A percentile compares a stretch with the other conserved stretches of the same genome.
Conservation (phyloP, 1,140 invertebrate species). For the Ectropis grisescens region DNA sequence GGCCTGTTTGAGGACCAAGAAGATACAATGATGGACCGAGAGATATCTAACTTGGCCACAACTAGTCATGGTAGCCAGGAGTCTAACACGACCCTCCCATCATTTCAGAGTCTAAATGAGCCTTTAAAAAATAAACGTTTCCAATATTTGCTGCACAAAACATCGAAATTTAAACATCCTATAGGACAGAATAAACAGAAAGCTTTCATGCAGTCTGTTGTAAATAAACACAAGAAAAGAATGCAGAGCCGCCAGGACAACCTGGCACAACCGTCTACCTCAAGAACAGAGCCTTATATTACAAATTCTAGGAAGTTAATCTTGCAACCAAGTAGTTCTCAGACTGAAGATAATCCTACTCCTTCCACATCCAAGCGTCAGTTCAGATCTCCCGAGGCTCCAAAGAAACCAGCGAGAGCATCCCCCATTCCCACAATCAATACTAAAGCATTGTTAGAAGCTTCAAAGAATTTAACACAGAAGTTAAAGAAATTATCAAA, state of each 20-base stretch:
- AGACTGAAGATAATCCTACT: constrained; percentile 33
- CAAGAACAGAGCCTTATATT: constrained; percentile 46
- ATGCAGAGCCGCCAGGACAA: constrained; percentile 39
- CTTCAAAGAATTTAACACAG: constrained; percentile 91
- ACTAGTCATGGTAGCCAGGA: constrained; percentile 52
- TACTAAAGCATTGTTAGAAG: constrained; percentile 85
- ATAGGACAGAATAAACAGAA: constrained; percentile 64
- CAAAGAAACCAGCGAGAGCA: constrained; percentile 38
- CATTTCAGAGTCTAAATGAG: constrained; percentile 62
- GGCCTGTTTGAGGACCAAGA: constrained; percentile 57
- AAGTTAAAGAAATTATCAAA: constrained; percentile 92
- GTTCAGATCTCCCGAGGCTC: constrained; percentile 41
- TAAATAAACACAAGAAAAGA: constrained; percentile 66
- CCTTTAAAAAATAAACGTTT: constrained; percentile 63
- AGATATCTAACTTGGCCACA: constrained; percentile 59
- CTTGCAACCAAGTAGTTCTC: constrained; percentile 29
- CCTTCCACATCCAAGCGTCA: constrained; percentile 47
- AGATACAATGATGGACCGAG: constrained; percentile 58
- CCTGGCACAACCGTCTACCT: constrained; percentile 53
- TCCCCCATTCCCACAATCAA: constrained; percentile 67
- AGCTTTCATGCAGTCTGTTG: constrained; percentile 64
- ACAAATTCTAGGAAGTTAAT: constrained; percentile 37
- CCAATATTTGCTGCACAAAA: constrained; percentile 67
- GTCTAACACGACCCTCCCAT: constrained; percentile 36
- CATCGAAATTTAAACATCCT: constrained; percentile 65